phyloP scores from a whole-genome alignment of 2,797 vertebrate species.

The Diglossa cyanea region DNA sequence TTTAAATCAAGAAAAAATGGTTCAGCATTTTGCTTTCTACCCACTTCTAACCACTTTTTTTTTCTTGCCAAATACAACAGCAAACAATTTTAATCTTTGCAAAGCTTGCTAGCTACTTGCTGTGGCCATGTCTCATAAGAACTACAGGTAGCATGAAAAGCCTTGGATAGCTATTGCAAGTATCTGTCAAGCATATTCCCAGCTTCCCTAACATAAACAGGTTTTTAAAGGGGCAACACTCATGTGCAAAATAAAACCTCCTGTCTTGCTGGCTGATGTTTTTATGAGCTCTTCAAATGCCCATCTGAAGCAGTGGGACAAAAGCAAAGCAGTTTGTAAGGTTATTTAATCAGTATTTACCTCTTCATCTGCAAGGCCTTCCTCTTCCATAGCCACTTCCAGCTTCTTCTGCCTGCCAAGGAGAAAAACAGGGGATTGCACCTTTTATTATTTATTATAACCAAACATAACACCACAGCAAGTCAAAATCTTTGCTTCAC shows the following conservation, averaged over 20 bases:
- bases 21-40: neutral
- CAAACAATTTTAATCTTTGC: neutral
- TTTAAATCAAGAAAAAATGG: neutral
- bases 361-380: conserved; percentile 94
- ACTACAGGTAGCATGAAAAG: neutral
- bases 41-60: neutral
- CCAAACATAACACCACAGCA: neutral
- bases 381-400: conserved; percentile 98
- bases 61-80: neutral
- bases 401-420: conserved; percentile 92
- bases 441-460: neutral
- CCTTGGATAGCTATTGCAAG: neutral
- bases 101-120: neutral
- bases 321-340: neutral
- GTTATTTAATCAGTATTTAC: conserved; percentile 66
- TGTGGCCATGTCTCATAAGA: neutral
- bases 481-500: neutral
- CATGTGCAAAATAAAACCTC: neutral
- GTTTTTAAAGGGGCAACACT: neutral
- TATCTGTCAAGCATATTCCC: neutral
- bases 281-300: neutral
- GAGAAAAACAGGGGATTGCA: neutral
- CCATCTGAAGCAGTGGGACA: neutral
- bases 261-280: neutral
- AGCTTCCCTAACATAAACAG: neutral